Evolutionary conservation across 1,140 invertebrate genomes (phyloP), one percentile per base, ranked within the genome.

Genomic region (Orussus abietinus): DNA sequence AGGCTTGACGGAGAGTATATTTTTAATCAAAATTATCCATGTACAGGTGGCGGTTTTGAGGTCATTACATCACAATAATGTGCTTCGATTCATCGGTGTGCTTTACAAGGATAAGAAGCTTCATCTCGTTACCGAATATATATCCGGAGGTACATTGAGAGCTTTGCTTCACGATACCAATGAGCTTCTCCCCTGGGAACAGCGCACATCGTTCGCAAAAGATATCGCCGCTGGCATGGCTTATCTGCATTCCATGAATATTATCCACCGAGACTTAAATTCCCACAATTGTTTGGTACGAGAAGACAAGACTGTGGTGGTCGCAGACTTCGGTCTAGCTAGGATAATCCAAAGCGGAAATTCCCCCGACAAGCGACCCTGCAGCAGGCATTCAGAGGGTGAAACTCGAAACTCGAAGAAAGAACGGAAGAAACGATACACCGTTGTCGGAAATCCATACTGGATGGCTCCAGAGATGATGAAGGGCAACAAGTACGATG

Each of bases 401-500:
- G 69, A 72, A 28, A 42, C 39, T 3, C 51, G 62, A 42, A 48
- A 63, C 41, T 59, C 71, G 45, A 62, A 75, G 52, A 66, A 78
- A 48, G 82, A 84, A 47, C 65, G 82, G 5, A 84, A 84, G 46
- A 85, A 85, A 53, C 61, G 83, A 13, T 84, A 82, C 51, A 86
- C 83, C 30, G 86, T 93, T 13, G 90, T 96, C 0, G 93, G 93
- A 0, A 95, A 94, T 75, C 93, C 92, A 4, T 96, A 95, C 65
- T 97, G 92, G 92, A 98, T 97, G 92, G 93, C 94, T 0, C 95
- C 95, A 4, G 95, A 98, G 72, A 96, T 96, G 86, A 92, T 98
- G 83, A 91, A 90, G 66, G 93, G 92, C 15, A 86, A 92, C 49
- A 90, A 90, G 53, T 98, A 98, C 66, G 90, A 97, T 68, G 92